Conservation (phyloP, 2,888 invertebrate species). For the Alsophila aescularia region DNA sequence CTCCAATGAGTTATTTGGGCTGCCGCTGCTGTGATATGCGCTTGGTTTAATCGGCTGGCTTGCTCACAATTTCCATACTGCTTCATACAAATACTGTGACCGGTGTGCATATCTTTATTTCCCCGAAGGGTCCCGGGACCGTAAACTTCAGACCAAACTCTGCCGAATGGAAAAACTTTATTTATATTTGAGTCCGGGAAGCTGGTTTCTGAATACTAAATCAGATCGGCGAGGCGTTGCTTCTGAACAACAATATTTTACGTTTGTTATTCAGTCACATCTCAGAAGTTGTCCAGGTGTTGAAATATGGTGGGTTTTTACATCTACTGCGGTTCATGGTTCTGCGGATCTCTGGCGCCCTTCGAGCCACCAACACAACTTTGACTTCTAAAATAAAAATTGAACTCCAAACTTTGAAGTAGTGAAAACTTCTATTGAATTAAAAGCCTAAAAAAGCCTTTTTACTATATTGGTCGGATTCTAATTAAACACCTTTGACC, state of each 20-base stretch:
- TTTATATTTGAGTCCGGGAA: slow-evolving; percentile 75
- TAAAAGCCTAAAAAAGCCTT: too few relatives aligned
- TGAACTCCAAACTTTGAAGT: too few relatives aligned
- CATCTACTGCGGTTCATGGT: background rate
- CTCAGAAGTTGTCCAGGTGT: slow-evolving; percentile 31
- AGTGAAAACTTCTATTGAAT: too few relatives aligned
- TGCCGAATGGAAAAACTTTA: slow-evolving; percentile 78
- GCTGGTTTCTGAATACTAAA: slow-evolving; percentile 75
- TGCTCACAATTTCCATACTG: slow-evolving; percentile 19
- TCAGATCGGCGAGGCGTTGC: slow-evolving; percentile 54
- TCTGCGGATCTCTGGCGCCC: background rate
- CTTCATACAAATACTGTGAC: slow-evolving; percentile 17
- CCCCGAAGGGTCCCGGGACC: slow-evolving; percentile 61
- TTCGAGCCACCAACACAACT: too few relatives aligned
- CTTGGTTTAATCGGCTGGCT: background rate
- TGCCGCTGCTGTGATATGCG: too few relatives aligned
- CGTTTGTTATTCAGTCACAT: slow-evolving; percentile 34
- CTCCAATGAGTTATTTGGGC: too few relatives aligned
- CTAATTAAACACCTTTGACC: too few relatives aligned
- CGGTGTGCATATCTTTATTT: slow-evolving; percentile 70
- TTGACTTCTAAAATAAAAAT: too few relatives aligned
- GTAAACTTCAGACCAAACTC: slow-evolving; percentile 69
- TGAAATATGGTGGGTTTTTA: slow-evolving; percentile 25
- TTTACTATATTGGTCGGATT: too few relatives aligned
- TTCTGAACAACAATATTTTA: slow-evolving; percentile 45